A percentile compares a stretch with the other conserved stretches of the same genome.
phyloP scores from a whole-genome alignment of 2,113 vertebrate genomes.

The Gnathochromis pfefferi region DNA sequence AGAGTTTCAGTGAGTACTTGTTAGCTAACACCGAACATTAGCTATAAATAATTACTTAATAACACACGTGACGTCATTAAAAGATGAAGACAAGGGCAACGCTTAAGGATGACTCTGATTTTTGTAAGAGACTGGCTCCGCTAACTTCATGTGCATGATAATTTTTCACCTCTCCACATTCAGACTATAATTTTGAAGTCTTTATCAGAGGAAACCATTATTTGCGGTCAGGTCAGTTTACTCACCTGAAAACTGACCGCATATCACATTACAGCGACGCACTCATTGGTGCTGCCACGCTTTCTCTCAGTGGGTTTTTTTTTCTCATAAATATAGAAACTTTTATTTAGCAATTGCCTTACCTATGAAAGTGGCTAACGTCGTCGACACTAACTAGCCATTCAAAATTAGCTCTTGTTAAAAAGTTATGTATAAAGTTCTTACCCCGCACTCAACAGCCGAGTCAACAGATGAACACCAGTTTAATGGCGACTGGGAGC shows the following conservation, averaged over 20 bases:
- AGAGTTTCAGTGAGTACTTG: neutral
- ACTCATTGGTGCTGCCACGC: neutral
- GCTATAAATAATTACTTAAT: neutral
- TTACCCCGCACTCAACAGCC: conserved; percentile 74
- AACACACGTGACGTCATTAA: neutral
- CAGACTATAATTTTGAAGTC: neutral
- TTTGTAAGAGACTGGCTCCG: neutral
- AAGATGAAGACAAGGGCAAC: neutral
- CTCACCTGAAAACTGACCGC: neutral
- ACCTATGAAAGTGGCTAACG: neutral
- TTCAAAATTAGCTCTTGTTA: neutral
- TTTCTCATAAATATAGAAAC: neutral
- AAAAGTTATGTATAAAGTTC: neutral
- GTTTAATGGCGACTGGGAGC: conserved; percentile 49
- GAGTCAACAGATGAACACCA: conserved; percentile 73
- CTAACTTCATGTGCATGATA: neutral
- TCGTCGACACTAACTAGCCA: neutral
- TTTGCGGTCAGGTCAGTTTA: neutral
- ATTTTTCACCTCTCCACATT: neutral
- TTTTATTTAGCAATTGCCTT: neutral
- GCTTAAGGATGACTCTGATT: neutral
- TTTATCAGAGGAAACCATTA: rapidly evolving
- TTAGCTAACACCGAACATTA: neutral
- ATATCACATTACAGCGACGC: neutral
- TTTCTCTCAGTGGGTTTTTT: neutral